Conservation (phyloP, 2,888 invertebrate species). For the Cheilosia vulpina region DNA sequence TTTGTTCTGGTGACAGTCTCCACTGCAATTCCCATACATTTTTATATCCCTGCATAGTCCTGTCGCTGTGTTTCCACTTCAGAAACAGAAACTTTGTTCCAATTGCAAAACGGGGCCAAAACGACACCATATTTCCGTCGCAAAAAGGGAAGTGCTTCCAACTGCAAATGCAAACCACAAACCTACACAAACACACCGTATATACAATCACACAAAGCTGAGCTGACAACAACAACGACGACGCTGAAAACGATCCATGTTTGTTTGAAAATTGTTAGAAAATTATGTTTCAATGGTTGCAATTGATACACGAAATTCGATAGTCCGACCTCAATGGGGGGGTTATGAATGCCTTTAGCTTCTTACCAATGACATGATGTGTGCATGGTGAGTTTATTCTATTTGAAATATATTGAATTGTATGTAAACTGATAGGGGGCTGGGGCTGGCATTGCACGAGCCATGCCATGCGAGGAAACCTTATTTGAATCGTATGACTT, state of each 20-base stretch:
- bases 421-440: conserved; percentile 21
- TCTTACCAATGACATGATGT: conserved; percentile 4
- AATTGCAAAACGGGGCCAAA: conserved; percentile 43
- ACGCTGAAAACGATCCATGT: conserved; percentile 8
- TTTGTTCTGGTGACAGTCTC: too few species aligned
- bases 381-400: neutral
- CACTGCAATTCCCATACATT: neutral
- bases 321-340: conserved; percentile 21
- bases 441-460: conserved; percentile 24
- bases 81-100: conserved; percentile 25
- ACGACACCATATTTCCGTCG: conserved; percentile 50
- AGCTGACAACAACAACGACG: neutral
- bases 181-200: neutral
- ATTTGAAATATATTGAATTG: conserved; percentile 6
- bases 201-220: neutral
- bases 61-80: neutral
- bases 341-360: conserved; percentile 9
- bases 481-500: conserved; percentile 3
- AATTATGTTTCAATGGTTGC: conserved; percentile 54
- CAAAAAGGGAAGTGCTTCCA: conserved; percentile 42
- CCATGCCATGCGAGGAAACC: conserved; percentile 12
- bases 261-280: conserved; percentile 59
- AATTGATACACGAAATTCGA: conserved; percentile 7
- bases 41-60: conserved; percentile 4
- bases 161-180: conserved; percentile 7